Evolutionary conservation across 2,797 vertebrate species (phyloP).

Genomic region (Thalassophryne amazonica): DNA sequence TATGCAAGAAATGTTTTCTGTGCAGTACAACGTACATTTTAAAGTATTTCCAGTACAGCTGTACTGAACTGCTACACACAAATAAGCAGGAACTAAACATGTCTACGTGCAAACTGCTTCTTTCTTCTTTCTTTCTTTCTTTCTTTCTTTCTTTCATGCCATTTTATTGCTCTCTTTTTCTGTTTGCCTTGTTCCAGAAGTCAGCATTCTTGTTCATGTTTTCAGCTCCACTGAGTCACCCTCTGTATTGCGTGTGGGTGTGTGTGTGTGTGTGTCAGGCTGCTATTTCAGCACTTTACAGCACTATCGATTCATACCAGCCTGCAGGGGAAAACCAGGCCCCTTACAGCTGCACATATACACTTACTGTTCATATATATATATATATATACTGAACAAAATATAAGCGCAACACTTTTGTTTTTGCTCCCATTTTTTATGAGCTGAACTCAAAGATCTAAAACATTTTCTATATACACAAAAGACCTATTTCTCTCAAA

Average conservation of each 20-base stretch:
- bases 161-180: conserved; percentile 28
- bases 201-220: conserved; percentile 84
- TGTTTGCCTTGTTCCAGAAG: conserved; percentile 81
- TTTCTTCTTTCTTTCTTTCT: conserved; percentile 1
- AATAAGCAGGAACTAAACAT: conserved; percentile 45
- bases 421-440: no score
- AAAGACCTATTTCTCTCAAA: no score
- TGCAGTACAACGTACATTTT: no score
- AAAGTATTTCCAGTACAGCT: conserved; percentile 21
- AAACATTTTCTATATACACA: no score
- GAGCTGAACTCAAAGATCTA: no score
- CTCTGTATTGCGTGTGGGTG: conserved; percentile 26
- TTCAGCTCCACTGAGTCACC: conserved; percentile 82
- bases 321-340: conserved; percentile 75
- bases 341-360: conserved; percentile 52
- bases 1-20: no score
- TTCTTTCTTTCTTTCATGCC: conserved; percentile 11
- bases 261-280: conserved; percentile 44
- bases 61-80: conserved; percentile 11
- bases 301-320: conserved; percentile 80
- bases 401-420: no score
- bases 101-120: conserved; percentile 28
- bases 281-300: conserved; percentile 83
- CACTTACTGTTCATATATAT: no score
- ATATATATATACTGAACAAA: no score